Evolutionary conservation across 2,797 vertebrate species (phyloP).

Genomic region (Ctenochaetus hawaiiensis): DNA sequence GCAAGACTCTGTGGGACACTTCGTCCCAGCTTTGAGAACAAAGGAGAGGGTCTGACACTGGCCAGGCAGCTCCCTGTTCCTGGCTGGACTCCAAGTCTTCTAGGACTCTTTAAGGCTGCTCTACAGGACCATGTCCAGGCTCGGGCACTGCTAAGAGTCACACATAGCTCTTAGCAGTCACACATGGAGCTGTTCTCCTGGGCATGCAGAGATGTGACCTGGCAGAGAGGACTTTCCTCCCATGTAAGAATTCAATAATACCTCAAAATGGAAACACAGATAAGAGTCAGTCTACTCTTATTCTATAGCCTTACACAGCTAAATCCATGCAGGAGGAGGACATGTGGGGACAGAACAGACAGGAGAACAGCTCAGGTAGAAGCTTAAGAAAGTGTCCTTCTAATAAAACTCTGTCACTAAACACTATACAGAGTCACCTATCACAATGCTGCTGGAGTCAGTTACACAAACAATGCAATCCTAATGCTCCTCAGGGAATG

Average conservation of each 20-base stretch:
- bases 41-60: slow-evolving; percentile 76
- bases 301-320: slow-evolving; percentile 5
- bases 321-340: slow-evolving; percentile 13
- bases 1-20: slow-evolving; percentile 74
- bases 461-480: slow-evolving; percentile 55
- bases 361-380: slow-evolving; percentile 38
- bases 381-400: slow-evolving; percentile 30
- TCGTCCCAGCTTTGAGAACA: slow-evolving; percentile 75
- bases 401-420: slow-evolving; percentile 22
- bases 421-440: slow-evolving; percentile 11
- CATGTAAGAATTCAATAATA: slow-evolving; percentile 22
- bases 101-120: slow-evolving; percentile 66
- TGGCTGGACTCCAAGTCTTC: slow-evolving; percentile 80
- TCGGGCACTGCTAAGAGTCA: slow-evolving; percentile 46
- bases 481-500: slow-evolving; percentile 39
- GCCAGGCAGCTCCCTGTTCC: slow-evolving; percentile 70
- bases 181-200: slow-evolving; percentile 45
- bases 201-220: slow-evolving; percentile 51
- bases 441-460: slow-evolving; percentile 38
- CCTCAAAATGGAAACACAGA: slow-evolving; percentile 40
- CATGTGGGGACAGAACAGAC: slow-evolving; percentile 4
- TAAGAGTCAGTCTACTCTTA: slow-evolving; percentile 7
- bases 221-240: slow-evolving; percentile 27
- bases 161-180: slow-evolving; percentile 48
- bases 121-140: slow-evolving; percentile 58